Base-by-base conservation (phyloP, 2,113 vertebrate species). In the Ictalurus furcatus region DNA sequence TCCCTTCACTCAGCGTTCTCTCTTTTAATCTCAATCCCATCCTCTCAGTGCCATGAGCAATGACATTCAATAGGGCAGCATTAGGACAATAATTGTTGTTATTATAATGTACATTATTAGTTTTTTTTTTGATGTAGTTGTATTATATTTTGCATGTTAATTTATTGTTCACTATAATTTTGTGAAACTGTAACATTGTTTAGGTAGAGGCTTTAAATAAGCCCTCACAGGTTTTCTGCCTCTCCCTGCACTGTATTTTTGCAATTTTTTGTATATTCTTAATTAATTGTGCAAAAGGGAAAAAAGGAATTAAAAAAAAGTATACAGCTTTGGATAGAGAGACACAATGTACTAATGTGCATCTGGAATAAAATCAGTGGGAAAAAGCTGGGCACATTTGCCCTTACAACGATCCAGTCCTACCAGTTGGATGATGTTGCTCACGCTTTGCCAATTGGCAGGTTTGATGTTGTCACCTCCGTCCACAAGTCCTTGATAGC, bases 341-440 rank as follows among this genome's bases (percentile, higher is more conserved):
- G 19, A n/a, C 71, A 9, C 34, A 19, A 83, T 16, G 52, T n/a
- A 14, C 4, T 73, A 69, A 71, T 71, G n/a, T 34, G 34, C 28
- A 4, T 56, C 23, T 65, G 63, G 12, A 67, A 79, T 17, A 80
- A 52, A 80, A 34, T 65, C 9, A 30, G 1, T 1, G 5, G 14
- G 4, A 23, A 23, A 59, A 67, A 21, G 21, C 30, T 23, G 28
- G 4, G 58, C 21, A 83, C 30, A 83, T 61, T 4, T 37, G 17
- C 12, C 23, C 1, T 11, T 69, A 85, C 25, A 85, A 34, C 23
- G 28, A 52, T 59, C 56, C 61, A 54, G 30, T 59, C 96, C 92
- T 92, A 97, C 96, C 95, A 97, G 90, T 88, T 97, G 97, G 69
- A 97, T 95, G 94, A 97, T 97, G 95, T 96, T 97, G 28, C 96